Base-by-base conservation (phyloP, 2,888 invertebrate species). In the Pemphredon lugubris region DNA sequence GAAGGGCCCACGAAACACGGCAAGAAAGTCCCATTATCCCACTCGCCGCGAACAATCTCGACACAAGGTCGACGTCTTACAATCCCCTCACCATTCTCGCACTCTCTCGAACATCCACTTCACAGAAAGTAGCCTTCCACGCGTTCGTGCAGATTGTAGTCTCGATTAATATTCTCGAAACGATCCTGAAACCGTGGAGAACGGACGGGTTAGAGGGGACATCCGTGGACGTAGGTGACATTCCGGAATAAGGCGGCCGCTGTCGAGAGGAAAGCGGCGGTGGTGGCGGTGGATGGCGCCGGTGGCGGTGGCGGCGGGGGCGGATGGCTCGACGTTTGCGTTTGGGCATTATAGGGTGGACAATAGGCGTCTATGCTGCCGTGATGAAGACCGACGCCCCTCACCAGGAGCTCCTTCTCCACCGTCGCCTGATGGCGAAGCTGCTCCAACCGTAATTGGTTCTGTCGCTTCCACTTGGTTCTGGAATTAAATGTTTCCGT, bases 381-480 rank as follows among this genome's bases (percentile, higher is more conserved):
- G 34, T 88, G 89, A 71, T 90, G 89, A 20, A 90, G 86, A 23
- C 89, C 88, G 6, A 89, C 89, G 1, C 89, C 88, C 1, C 89
- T 86, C 0, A 88, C 89, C 40, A 93, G 88, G 14, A 92, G 86
- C 79, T 94, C 94, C 86, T 95, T 95, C 84, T 95, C 95, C 48
- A 93, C 92, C 9, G 94, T 93, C 21, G 96, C 95, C 86, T 96
- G 96, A 86, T 96, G 96, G 0, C 97, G 93, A 5, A 97, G 90
- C 86, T 97, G 96, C 85, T 97, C 96, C 59, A 96, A 86, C 0
- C 96, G 93, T 45, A 97, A 91, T 84, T 97, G 97, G 89, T 97
- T 97, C 87, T 96, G 96, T 0, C 96, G 93, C 90, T 96, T 96
- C 96, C 96, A 96, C 91, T 96, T 96, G 61, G 96, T 96, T 88